A percentile compares a stretch with the other conserved stretches of the same genome.
Conservation (phyloP, 2,797 vertebrate genomes). For the Eutrigla gurnardus region DNA sequence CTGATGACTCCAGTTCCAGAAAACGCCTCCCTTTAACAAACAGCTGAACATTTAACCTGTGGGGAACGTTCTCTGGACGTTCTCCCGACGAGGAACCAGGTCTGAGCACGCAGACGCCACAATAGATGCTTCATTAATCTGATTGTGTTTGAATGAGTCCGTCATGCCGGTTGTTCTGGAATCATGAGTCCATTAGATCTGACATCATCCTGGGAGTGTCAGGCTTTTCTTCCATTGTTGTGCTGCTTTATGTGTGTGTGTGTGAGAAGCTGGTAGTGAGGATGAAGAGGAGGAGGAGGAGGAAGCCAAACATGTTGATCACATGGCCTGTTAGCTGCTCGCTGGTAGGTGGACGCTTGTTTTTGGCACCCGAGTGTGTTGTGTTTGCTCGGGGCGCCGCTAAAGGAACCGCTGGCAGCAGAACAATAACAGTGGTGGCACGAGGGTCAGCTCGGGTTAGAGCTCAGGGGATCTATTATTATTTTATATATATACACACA, state of each 20-base stretch:
- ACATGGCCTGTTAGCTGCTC: conserved; percentile 22
- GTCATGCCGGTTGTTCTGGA: not conserved
- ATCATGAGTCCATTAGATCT: not conserved
- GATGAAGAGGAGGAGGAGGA: conserved; percentile 44
- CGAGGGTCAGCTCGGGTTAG: conserved; percentile 50
- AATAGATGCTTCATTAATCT: not conserved
- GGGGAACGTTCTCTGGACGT: not conserved
- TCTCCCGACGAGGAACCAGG: not conserved
- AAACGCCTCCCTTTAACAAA: conserved; percentile 21
- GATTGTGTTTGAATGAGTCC: not conserved
- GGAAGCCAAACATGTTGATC: conserved; percentile 61
- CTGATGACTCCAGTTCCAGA: conserved; percentile 48
- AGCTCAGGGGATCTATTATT: conserved; percentile 8
- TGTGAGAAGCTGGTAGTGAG: conserved; percentile 1
- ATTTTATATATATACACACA: too few species aligned
- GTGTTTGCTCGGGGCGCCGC: conserved; percentile 24
- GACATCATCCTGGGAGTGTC: conserved; percentile 14
- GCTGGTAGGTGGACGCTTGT: conserved; percentile 41
- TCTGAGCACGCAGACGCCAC: not conserved
- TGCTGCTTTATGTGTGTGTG: conserved; percentile 27
- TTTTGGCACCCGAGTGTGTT: conserved; percentile 40
- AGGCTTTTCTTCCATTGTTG: conserved; percentile 24
- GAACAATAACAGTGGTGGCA: conserved; percentile 50
- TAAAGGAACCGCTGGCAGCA: conserved; percentile 51
- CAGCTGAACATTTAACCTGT: not conserved